Evolutionary conservation across 64 coral and sea anemone species (phyloP).

Genomic region (Orbicella faveolata): DNA sequence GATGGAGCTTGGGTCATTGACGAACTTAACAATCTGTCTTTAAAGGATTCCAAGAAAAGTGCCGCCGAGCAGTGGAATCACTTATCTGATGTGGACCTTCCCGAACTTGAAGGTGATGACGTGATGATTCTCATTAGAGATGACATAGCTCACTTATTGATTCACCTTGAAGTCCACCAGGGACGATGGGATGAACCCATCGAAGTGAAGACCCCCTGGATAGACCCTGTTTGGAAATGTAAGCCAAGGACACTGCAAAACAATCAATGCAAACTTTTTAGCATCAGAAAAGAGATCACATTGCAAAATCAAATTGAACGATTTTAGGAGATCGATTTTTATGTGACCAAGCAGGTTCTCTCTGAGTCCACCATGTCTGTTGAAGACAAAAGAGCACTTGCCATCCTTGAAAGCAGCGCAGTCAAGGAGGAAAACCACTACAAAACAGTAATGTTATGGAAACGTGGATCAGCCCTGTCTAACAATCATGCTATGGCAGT

Average conservation of each 20-base stretch:
- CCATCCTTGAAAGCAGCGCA: conserved; percentile 21
- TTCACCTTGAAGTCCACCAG: background rate
- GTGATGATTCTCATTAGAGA: background rate
- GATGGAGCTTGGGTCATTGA: no score
- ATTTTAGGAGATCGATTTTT: conserved; percentile 26
- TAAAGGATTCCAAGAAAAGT: no score
- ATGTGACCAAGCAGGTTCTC: background rate
- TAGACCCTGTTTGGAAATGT: conserved; percentile 14
- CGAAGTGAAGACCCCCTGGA: background rate
- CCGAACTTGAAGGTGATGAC: no score
- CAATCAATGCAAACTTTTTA: conserved; percentile 6
- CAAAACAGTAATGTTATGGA: conserved; percentile 39
- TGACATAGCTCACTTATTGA: conserved; percentile 16
- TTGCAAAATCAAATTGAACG: background rate
- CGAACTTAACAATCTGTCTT: no score
- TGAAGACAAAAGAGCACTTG: conserved; percentile 29
- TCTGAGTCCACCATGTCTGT: background rate
- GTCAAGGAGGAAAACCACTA: conserved; percentile 41
- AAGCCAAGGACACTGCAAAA: background rate
- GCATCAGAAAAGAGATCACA: background rate
- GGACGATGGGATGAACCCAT: conserved; percentile 30
- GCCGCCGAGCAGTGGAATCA: no score
- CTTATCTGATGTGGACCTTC: no score
- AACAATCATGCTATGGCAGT: conserved; percentile 40
- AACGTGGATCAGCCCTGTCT: conserved; percentile 7